These are phyloP conservation scores for Matsumyia berberina DNA, from an alignment of 2,888 invertebrate species.

Conservation along the genomic window DNA sequence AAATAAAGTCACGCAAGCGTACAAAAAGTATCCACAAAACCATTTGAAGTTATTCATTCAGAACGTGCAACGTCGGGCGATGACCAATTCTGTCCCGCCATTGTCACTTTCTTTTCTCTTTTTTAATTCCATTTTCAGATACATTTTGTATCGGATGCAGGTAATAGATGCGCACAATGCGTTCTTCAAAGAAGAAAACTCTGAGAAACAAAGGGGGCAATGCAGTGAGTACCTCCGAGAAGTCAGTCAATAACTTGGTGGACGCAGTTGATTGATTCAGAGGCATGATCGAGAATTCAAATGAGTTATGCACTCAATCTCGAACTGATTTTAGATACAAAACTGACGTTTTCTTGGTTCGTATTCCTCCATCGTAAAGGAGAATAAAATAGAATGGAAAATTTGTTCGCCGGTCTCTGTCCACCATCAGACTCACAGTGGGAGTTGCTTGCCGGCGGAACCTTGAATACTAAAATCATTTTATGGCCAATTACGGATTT, in stretches of 20 bases:
- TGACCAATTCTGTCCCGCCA: conserved; percentile 6
- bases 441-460: too few relatives aligned
- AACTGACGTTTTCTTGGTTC: too few relatives aligned
- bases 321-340: conserved; percentile 9
- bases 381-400: too few relatives aligned
- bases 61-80: not conserved
- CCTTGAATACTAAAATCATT: conserved; percentile 51
- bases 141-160: conserved; percentile 11
- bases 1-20: conserved; percentile 16
- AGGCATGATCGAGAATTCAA: conserved; percentile 20
- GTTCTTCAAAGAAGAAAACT: too few relatives aligned
- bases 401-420: too few relatives aligned
- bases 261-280: conserved; percentile 15
- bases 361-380: not conserved
- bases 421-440: too few relatives aligned
- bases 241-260: not conserved
- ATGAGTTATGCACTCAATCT: conserved; percentile 18
- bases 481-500: conserved; percentile 69
- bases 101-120: conserved; percentile 13
- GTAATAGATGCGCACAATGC: not conserved
- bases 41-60: conserved; percentile 27
- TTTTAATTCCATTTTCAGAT: not conserved
- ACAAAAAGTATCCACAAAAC: conserved; percentile 1
- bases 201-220: too few relatives aligned
- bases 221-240: too few relatives aligned